Conservation (phyloP, 2,888 invertebrate genomes). For the Drosophila borborema region DNA sequence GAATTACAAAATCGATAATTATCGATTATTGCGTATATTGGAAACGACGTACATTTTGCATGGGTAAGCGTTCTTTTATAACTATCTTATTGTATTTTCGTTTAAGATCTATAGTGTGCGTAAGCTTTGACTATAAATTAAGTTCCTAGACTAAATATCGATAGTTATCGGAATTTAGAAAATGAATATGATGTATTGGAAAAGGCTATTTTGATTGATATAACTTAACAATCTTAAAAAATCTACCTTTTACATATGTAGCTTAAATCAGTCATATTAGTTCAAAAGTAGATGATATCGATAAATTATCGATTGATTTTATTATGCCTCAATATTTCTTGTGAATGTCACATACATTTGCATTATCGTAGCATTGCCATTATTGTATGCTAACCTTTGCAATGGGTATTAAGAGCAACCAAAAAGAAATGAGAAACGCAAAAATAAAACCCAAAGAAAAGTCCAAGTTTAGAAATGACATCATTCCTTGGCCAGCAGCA, state of each 20-base stretch:
- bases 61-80: no score
- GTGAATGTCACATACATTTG: neutral
- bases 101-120: no score
- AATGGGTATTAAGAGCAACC: conserved; percentile 5
- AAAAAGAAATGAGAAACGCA: conserved; percentile 36
- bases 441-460: conserved; percentile 46
- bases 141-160: neutral
- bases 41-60: no score
- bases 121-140: neutral
- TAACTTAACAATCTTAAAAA: no score
- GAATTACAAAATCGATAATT: neutral
- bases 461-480: conserved; percentile 73
- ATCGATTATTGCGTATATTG: neutral
- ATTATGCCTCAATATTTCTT: neutral
- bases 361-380: neutral
- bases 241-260: neutral
- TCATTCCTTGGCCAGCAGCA: conserved; percentile 44
- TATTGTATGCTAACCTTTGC: neutral
- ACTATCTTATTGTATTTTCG: no score
- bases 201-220: no score
- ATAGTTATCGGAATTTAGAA: neutral
- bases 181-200: neutral
- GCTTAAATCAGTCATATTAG: neutral
- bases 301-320: neutral
- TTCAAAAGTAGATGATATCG: neutral